phyloP scores from a whole-genome alignment of 1,140 invertebrate genomes.

The Drepana arcuata region DNA sequence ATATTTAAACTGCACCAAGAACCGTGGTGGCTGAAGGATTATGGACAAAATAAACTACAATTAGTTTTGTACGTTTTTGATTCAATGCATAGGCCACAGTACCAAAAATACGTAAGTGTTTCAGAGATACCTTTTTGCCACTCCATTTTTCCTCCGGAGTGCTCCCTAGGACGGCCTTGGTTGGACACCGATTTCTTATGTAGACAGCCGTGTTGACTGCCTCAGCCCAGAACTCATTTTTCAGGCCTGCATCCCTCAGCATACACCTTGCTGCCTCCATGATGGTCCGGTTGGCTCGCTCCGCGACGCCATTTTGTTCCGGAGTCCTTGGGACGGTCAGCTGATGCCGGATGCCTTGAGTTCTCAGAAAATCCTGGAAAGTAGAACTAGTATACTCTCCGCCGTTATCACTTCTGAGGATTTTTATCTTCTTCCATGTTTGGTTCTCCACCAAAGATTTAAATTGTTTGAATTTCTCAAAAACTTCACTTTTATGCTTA shows the following conservation, averaged over 20 bases:
- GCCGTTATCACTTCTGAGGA: slow-evolving; percentile 3
- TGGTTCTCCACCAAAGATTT: slow-evolving; percentile 6
- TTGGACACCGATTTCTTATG: not conserved
- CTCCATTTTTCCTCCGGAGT: slow-evolving; percentile 1
- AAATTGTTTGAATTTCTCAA: slow-evolving; percentile 7
- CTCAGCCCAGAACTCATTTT: not conserved
- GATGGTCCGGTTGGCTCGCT: slow-evolving; percentile 7
- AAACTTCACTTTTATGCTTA: slow-evolving; percentile 10
- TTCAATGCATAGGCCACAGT: not conserved
- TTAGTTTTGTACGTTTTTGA: not conserved
- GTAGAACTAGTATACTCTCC: slow-evolving; percentile 4
- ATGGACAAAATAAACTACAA: no score
- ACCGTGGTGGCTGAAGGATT: no score
- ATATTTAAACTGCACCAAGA: no score
- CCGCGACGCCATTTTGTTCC: slow-evolving; percentile 10
- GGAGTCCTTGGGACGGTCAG: slow-evolving; percentile 2
- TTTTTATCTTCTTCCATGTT: not conserved
- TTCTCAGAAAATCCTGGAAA: not conserved
- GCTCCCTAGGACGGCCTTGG: not conserved
- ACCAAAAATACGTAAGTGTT: not conserved
- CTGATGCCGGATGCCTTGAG: slow-evolving; percentile 6
- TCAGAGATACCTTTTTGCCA: not conserved
- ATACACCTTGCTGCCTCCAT: slow-evolving; percentile 2
- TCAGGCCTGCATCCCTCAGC: not conserved
- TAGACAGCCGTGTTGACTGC: not conserved